Evolutionary conservation across 2,888 invertebrate genomes (phyloP).

Genomic region (Caenorhabditis sp.): DNA sequence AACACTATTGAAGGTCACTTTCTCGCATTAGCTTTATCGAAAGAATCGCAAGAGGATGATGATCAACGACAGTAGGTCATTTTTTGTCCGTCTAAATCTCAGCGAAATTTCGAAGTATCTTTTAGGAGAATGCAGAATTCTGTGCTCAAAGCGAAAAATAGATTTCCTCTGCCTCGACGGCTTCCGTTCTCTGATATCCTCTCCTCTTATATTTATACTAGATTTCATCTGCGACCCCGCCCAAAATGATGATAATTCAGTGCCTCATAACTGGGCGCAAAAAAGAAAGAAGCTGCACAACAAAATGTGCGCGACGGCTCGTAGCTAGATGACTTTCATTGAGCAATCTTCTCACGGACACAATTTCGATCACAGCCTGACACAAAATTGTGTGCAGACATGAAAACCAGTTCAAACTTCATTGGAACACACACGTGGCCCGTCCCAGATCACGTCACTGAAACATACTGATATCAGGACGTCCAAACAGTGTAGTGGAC

Average conservation of each 20-base stretch:
- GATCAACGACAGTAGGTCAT: no score
- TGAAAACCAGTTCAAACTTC: slow-evolving; percentile 1
- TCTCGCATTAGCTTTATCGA: no score
- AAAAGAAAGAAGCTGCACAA: slow-evolving; percentile 6
- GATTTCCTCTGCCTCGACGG: no score
- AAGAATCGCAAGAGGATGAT: no score
- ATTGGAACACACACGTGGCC: slow-evolving; percentile 6
- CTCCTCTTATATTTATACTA: neutral
- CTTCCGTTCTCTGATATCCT: neutral
- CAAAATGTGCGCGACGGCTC: slow-evolving; percentile 8
- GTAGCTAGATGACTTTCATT: slow-evolving; percentile 13
- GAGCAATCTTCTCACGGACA: neutral
- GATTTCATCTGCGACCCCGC: neutral
- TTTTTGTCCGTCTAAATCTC: no score
- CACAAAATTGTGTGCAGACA: slow-evolving; percentile 2
- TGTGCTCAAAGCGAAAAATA: no score
- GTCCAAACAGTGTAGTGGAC: slow-evolving; percentile 6
- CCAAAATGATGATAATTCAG: slow-evolving; percentile 32
- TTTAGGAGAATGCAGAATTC: no score
- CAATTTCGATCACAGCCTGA: slow-evolving; percentile 1
- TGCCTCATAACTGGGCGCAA: neutral
- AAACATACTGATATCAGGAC: neutral
- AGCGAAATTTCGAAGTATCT: no score
- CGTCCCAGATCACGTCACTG: neutral
- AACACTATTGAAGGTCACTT: no score